Percentiles rank a stretch among this genome's conserved stretches.
phyloP scores from a whole-genome alignment of 2,888 invertebrate genomes.

The Agriopis marginaria region DNA sequence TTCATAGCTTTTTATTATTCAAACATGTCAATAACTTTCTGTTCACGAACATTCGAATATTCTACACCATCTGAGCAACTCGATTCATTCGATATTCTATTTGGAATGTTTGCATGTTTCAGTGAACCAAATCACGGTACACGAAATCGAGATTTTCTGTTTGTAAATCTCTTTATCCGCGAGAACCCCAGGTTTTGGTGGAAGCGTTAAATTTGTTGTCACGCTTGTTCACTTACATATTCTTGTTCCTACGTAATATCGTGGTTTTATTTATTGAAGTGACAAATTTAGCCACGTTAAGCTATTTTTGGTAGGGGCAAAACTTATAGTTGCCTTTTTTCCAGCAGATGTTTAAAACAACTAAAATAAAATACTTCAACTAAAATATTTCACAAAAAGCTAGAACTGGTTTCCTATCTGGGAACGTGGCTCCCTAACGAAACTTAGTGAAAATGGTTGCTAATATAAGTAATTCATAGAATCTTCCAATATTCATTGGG shows the following conservation, averaged over 20 bases:
- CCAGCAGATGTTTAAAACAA: too few species aligned
- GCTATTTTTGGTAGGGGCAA: too few species aligned
- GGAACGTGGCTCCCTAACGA: too few species aligned
- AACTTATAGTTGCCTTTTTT: too few species aligned
- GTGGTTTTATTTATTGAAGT: not conserved
- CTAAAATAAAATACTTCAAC: too few species aligned
- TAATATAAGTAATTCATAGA: not conserved
- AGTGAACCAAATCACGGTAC: conserved; percentile 34
- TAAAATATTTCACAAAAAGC: too few species aligned
- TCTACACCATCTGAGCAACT: conserved; percentile 27
- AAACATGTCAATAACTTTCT: conserved; percentile 32
- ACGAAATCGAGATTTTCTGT: conserved; percentile 41
- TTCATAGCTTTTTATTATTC: conserved; percentile 29
- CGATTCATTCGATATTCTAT: conserved; percentile 33
- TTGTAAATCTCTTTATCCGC: conserved; percentile 45
- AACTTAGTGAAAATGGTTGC: not conserved
- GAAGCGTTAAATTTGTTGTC: conserved; percentile 35
- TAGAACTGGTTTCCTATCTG: too few species aligned
- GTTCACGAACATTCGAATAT: conserved; percentile 27
- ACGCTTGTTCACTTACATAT: conserved; percentile 23
- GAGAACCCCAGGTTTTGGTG: conserved; percentile 37
- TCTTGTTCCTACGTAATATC: conserved; percentile 16
- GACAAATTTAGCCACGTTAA: not conserved
- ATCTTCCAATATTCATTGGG: too few species aligned
- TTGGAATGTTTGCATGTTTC: conserved; percentile 40